These are phyloP conservation scores for Prochilodus magdalenae DNA, from an alignment of 2,113 vertebrate species.

Conservation along the genomic window DNA sequence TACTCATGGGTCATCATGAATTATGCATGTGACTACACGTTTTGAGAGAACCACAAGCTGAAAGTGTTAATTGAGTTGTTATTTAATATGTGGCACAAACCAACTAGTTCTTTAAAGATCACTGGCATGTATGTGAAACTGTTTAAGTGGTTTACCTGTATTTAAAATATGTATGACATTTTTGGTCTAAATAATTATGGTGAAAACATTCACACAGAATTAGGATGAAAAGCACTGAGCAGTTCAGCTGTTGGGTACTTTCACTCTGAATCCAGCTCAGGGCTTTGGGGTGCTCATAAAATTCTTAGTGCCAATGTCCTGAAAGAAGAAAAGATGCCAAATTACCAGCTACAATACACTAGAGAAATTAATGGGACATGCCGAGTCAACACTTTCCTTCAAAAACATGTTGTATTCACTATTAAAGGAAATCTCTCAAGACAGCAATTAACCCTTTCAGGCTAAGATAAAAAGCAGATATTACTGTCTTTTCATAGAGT, in stretches of 20 bases:
- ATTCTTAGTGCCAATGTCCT: not conserved
- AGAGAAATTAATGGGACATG: not conserved
- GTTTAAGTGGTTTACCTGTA: not conserved
- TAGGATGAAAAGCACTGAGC: no score
- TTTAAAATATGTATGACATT: not conserved
- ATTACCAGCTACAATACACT: not conserved
- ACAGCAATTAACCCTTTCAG: not conserved
- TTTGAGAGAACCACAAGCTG: not conserved
- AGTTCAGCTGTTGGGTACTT: not conserved
- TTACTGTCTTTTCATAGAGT: no score
- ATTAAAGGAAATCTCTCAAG: not conserved
- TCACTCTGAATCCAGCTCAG: not conserved
- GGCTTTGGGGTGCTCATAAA: not conserved
- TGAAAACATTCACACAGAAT: not conserved
- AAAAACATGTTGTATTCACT: not conserved
- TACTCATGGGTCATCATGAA: not conserved
- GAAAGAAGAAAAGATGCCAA: not conserved
- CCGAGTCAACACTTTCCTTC: not conserved
- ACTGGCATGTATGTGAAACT: not conserved
- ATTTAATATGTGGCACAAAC: not conserved
- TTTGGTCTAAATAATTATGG: not conserved
- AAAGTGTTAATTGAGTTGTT: constrained; percentile 2
- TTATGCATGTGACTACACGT: not conserved
- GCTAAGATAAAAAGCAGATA: no score
- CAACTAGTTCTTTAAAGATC: not conserved